Evolutionary conservation across 2,113 vertebrate genomes (phyloP).

Genomic region (Phocoena phocoena): DNA sequence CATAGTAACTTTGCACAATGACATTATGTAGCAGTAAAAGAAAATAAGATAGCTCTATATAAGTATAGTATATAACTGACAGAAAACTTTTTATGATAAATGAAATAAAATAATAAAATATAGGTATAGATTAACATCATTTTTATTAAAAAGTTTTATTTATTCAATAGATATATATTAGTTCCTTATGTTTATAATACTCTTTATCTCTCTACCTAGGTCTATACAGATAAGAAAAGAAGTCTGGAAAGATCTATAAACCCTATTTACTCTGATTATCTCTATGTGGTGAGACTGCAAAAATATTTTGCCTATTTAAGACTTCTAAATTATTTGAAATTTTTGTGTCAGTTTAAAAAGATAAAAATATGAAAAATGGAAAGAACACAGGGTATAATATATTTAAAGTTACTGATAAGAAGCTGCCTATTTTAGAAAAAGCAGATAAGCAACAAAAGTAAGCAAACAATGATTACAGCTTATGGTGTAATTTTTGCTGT

Average conservation of each 20-base stretch:
- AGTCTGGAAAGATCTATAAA: not conserved
- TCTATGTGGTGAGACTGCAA: not conserved
- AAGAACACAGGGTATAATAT: not conserved
- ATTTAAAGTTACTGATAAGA: not conserved
- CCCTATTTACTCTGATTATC: not conserved
- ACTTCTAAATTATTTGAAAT: slow-evolving; percentile 23
- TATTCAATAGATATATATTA: not conserved
- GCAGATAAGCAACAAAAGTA: not conserved
- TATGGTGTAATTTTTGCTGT: not conserved
- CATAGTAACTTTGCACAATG: not conserved
- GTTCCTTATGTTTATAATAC: not conserved
- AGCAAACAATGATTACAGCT: not conserved
- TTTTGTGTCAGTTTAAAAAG: not conserved
- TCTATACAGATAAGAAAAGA: not conserved
- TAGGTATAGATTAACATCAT: not conserved
- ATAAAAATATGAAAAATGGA: not conserved
- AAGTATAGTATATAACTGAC: not conserved
- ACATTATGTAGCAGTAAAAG: not conserved
- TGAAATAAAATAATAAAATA: not conserved
- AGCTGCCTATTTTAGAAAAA: not conserved
- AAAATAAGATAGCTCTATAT: not conserved
- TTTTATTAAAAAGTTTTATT: not conserved
- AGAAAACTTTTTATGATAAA: not conserved
- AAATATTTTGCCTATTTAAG: not conserved
- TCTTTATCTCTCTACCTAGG: not conserved